Conservation (phyloP, 2,797 vertebrate genomes). For the Sebastes paucispinis region DNA sequence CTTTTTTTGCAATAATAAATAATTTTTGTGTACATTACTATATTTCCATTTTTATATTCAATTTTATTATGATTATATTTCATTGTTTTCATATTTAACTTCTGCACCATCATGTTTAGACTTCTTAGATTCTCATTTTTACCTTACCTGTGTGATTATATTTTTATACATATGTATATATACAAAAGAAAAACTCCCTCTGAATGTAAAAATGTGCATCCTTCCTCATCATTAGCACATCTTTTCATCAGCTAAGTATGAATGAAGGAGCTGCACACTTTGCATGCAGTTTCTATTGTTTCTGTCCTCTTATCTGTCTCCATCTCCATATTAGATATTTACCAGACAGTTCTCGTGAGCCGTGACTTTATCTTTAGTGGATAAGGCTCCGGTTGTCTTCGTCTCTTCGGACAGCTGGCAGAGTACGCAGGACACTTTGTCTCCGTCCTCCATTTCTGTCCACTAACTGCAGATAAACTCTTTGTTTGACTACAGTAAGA, state of each 20-base stretch:
- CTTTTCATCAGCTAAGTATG: background rate
- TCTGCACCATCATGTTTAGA: no score
- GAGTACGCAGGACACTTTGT: conserved; percentile 36
- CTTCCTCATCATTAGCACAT: background rate
- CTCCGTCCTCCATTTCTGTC: background rate
- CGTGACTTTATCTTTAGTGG: conserved; percentile 34
- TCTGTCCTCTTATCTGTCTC: background rate
- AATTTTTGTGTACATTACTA: no score
- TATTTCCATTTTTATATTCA: no score
- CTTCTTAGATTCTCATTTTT: no score
- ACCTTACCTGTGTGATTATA: no score
- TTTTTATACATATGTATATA: no score
- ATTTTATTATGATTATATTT: no score
- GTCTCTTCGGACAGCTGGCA: conserved; percentile 60
- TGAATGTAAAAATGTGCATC: no score
- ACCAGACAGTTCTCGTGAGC: conserved; percentile 83
- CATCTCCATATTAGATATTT: background rate
- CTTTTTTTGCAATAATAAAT: no score
- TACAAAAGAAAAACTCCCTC: no score
- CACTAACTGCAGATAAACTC: rapidly evolving
- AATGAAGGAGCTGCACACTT: background rate
- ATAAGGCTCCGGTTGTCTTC: conserved; percentile 56
- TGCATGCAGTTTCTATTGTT: background rate
- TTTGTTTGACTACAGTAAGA: background rate
- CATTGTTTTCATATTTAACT: no score